A percentile compares a stretch with the other conserved stretches of the same genome.
These are phyloP conservation scores for Pitta sordida DNA, from an alignment of 2,113 vertebrate genomes.

Conservation along the genomic window DNA sequence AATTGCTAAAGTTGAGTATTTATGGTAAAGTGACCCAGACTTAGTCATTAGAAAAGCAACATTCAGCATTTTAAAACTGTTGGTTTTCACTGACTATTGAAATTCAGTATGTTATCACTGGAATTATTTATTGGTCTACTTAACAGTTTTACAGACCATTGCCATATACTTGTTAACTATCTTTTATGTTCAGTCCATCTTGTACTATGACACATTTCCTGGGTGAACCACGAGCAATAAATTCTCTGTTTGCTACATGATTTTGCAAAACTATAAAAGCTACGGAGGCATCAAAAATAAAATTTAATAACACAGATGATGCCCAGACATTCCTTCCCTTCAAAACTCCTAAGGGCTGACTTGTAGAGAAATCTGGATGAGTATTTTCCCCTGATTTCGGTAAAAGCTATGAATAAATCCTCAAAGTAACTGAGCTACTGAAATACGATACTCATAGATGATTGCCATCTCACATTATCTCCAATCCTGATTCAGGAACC, in stretches of 20 bases:
- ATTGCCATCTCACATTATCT: not conserved
- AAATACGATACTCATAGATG: not conserved
- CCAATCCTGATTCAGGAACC: not conserved
- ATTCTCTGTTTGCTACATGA: not conserved
- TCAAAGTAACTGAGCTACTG: not conserved
- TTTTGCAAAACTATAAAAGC: constrained; percentile 35
- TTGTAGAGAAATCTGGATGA: not conserved
- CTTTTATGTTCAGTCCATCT: constrained; percentile 20
- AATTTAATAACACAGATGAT: constrained; percentile 30
- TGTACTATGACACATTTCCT: constrained; percentile 10
- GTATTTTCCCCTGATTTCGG: not conserved
- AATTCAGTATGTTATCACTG: constrained; percentile 37
- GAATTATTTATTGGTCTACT: constrained; percentile 46
- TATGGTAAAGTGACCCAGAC: not conserved
- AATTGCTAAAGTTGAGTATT: constrained; percentile 19
- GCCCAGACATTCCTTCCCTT: not conserved
- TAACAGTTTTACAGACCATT: constrained; percentile 15
- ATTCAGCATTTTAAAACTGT: constrained; percentile 12
- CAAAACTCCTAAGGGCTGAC: not conserved
- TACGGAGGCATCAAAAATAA: constrained; percentile 1
- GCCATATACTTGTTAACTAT: constrained; percentile 4
- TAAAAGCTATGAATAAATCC: constrained; percentile 26
- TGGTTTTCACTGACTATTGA: constrained; percentile 18
- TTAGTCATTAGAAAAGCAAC: constrained; percentile 24
- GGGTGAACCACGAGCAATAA: constrained; percentile 27